Conservation (phyloP, 2,797 vertebrate species). For the Paramormyrops hopkinsi region DNA sequence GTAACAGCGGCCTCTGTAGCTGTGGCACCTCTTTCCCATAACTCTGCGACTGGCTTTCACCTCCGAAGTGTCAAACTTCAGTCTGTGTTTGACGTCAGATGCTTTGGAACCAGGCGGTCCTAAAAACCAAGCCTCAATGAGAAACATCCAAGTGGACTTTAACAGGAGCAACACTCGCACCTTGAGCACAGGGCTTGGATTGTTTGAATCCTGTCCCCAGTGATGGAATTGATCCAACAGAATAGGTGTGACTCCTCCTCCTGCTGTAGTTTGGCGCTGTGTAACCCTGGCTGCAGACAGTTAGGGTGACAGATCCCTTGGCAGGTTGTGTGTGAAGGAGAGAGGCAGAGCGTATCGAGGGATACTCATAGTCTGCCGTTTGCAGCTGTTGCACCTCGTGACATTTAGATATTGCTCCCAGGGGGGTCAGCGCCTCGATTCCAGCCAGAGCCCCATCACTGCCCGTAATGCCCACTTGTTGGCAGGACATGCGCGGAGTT, state of each 20-base stretch:
- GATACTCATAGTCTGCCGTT: constrained; percentile 20
- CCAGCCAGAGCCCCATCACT: background rate
- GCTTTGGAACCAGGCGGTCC: background rate
- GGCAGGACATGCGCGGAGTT: constrained; percentile 26
- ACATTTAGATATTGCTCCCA: background rate
- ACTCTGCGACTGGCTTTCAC: background rate
- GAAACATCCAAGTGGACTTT: background rate
- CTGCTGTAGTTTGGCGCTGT: background rate
- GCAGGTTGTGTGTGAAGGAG: background rate
- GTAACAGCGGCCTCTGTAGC: background rate
- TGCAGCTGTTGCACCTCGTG: constrained; percentile 4
- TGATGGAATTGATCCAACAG: background rate
- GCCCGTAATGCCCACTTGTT: background rate
- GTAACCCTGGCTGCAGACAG: background rate
- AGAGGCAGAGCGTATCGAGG: constrained; percentile 28
- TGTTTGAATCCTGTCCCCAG: background rate
- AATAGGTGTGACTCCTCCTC: background rate
- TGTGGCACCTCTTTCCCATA: background rate
- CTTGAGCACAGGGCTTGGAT: background rate
- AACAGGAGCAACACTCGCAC: constrained; percentile 29
- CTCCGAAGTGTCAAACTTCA: background rate
- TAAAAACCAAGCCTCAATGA: background rate
- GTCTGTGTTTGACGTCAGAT: background rate
- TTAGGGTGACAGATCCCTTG: background rate
- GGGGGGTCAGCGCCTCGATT: constrained; percentile 12